Conservation (phyloP, 2,113 vertebrate species). For the Lepidothrix coronata region DNA sequence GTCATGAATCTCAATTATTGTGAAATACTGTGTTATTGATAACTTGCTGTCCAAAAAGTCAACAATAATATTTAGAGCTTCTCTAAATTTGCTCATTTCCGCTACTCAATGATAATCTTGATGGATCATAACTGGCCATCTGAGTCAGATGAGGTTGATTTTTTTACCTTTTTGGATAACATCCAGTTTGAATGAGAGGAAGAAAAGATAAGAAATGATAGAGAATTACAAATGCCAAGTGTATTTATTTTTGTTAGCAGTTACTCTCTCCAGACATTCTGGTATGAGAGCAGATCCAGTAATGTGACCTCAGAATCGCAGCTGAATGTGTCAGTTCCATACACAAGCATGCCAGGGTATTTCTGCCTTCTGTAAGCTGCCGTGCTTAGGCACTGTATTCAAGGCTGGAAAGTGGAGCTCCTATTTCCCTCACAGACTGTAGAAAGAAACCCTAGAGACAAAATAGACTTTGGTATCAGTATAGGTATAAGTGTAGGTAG, state of each 20-base stretch:
- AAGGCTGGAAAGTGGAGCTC: not conserved
- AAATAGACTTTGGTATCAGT: not conserved
- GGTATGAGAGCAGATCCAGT: not conserved
- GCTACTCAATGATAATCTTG: not conserved
- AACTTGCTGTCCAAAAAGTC: slow-evolving; percentile 4
- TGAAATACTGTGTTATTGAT: not conserved
- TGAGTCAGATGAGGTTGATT: not conserved
- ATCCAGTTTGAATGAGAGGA: not conserved
- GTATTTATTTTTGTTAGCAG: not conserved
- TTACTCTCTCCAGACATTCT: not conserved
- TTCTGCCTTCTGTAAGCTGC: not conserved
- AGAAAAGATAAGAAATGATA: not conserved
- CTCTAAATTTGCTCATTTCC: not conserved
- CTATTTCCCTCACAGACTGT: not conserved
- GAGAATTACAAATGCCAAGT: not conserved
- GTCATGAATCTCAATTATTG: not conserved
- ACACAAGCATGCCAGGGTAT: accelerated
- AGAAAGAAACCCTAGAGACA: not conserved
- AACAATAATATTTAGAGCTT: not conserved
- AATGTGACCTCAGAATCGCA: not conserved
- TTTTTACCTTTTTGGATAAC: not conserved
- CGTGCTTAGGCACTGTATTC: no score
- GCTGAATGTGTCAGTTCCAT: not conserved
- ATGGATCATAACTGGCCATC: not conserved
- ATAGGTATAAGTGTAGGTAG: not conserved